phyloP scores from a whole-genome alignment of 2,888 invertebrate species.

The Drosophila anomelani region DNA sequence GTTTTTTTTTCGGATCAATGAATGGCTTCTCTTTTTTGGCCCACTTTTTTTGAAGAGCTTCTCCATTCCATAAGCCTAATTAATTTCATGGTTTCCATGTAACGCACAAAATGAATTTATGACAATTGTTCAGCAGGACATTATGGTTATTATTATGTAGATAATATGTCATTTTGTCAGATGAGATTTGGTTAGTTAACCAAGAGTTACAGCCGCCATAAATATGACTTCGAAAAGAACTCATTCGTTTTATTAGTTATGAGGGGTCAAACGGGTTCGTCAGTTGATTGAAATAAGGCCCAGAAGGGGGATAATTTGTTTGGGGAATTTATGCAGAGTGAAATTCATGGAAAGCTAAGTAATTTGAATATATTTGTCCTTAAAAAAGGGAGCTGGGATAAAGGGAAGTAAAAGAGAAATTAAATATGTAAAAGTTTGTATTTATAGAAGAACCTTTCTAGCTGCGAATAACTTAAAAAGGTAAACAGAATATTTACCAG shows the following conservation, averaged over 20 bases:
- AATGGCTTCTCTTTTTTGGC: conserved; percentile 3
- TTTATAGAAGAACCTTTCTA: neutral
- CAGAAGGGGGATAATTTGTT: neutral
- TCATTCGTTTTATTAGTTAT: conserved; percentile 18
- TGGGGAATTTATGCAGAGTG: conserved; percentile 8
- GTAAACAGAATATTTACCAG: too few relatives aligned
- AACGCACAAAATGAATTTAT: conserved; percentile 40
- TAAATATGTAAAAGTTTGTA: neutral
- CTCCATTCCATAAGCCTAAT: conserved; percentile 38
- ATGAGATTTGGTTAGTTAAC: conserved; percentile 30
- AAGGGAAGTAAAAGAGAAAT: neutral
- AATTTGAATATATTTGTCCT: conserved; percentile 10
- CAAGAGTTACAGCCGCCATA: conserved; percentile 12
- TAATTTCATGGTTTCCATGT: conserved; percentile 45
- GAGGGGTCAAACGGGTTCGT: conserved; percentile 10
- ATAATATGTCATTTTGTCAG: conserved; percentile 11
- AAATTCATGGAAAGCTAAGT: conserved; percentile 6
- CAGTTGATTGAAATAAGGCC: neutral
- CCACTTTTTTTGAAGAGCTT: conserved; percentile 10
- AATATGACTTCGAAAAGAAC: conserved; percentile 5
- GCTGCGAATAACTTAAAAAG: too few relatives aligned
- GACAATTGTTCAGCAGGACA: conserved; percentile 26
- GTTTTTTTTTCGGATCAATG: conserved; percentile 22
- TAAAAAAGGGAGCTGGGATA: neutral
- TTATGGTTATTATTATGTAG: conserved; percentile 8